A percentile compares a stretch with the other conserved stretches of the same genome.
Conservation (phyloP, 2,113 vertebrate genomes). For the Indicator indicator region DNA sequence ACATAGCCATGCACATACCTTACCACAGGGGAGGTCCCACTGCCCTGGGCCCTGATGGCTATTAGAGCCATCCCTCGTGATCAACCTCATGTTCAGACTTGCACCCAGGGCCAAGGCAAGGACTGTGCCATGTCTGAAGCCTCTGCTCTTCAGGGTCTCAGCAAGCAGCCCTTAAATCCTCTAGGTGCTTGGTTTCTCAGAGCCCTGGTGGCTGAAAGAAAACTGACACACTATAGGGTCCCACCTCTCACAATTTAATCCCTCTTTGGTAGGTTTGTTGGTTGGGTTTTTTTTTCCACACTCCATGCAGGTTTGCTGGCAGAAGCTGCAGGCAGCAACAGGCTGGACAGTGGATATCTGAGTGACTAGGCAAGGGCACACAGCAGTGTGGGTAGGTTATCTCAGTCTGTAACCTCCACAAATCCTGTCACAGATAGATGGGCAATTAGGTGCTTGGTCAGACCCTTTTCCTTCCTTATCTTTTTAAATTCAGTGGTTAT, state of each 20-base stretch:
- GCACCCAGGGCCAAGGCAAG: not conserved
- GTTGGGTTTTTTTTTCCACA: not conserved
- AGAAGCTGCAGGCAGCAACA: not conserved
- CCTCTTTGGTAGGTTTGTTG: not conserved
- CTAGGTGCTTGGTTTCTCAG: not conserved
- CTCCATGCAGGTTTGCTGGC: not conserved
- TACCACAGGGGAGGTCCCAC: not conserved
- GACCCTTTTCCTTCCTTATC: not conserved
- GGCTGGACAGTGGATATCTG: not conserved
- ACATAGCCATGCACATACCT: not conserved
- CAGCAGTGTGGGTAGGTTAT: not conserved
- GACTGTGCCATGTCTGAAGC: not conserved
- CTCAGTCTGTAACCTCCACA: not conserved
- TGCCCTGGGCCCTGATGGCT: not conserved
- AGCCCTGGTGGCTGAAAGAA: not conserved
- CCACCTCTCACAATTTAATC: not conserved
- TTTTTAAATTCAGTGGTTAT: not conserved
- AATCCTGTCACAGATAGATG: not conserved
- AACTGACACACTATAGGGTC: not conserved
- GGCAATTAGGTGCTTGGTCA: not conserved
- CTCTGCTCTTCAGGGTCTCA: not conserved
- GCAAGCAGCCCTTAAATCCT: not conserved
- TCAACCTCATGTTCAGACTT: not conserved
- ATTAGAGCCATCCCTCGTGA: not conserved
- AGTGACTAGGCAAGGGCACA: not conserved